Percentiles rank a stretch among this genome's conserved stretches.
Conservation (phyloP, 2,888 invertebrate genomes). For the Ferdinandea cuprea region DNA sequence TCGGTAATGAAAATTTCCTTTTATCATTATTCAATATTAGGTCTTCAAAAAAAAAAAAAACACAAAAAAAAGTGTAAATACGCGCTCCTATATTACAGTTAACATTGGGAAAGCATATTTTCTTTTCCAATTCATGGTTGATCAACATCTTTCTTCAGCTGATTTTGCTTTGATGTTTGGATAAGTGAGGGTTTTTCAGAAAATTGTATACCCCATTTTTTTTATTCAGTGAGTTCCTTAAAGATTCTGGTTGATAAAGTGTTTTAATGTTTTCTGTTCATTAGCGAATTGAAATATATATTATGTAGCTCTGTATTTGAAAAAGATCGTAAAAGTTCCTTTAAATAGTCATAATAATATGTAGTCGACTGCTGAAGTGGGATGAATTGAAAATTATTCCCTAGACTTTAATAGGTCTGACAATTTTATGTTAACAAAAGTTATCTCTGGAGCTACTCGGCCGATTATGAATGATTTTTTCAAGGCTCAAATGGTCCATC, state of each 20-base stretch:
- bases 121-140: conserved; percentile 33
- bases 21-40: conserved; percentile 55
- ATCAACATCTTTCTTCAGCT: conserved; percentile 42
- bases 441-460: too few relatives aligned
- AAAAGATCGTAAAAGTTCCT: too few relatives aligned
- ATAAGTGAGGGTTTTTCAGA: conserved; percentile 33
- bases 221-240: not conserved
- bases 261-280: conserved; percentile 18
- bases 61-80: not conserved
- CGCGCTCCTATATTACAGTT: not conserved
- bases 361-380: too few relatives aligned
- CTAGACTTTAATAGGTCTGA: too few relatives aligned
- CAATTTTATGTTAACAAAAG: too few relatives aligned
- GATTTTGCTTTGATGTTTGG: conserved; percentile 47
- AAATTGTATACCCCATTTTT: conserved; percentile 1
- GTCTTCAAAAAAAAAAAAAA: not conserved
- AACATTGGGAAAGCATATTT: conserved; percentile 30
- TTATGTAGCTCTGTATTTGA: not conserved
- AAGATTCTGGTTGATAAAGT: conserved; percentile 27
- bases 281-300: conserved; percentile 15
- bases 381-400: too few relatives aligned
- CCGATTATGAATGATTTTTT: too few relatives aligned
- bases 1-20: conserved; percentile 57
- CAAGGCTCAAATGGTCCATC: too few relatives aligned
- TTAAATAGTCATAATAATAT: too few relatives aligned